A percentile compares a stretch with the other conserved stretches of the same genome.
These are phyloP conservation scores for Actinemys pallida DNA, from an alignment of 2,113 vertebrate genomes.

Conservation along the genomic window DNA sequence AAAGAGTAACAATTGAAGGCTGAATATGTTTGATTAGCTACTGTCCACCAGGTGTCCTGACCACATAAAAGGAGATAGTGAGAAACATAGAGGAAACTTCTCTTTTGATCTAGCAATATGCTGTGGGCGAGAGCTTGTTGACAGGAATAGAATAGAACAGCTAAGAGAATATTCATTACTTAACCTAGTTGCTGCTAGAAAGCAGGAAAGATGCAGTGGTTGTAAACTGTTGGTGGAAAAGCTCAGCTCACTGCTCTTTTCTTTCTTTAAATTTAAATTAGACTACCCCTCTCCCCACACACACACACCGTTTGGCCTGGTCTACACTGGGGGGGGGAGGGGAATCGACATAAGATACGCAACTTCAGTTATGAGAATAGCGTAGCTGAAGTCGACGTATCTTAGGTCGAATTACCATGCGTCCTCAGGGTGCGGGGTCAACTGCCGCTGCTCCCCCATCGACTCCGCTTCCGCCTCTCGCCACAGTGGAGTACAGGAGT, in stretches of 20 bases:
- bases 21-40: background rate
- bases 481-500: no score
- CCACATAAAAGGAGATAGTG: background rate
- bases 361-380: no score
- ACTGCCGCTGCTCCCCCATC: no score
- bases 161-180: background rate
- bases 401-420: no score
- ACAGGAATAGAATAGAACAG: background rate
- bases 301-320: no score
- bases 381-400: no score
- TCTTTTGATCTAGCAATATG: background rate
- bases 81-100: background rate
- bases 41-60: background rate
- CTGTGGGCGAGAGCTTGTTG: background rate
- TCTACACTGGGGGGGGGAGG: no score
- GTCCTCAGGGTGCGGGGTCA: no score
- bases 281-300: background rate
- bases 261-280: background rate
- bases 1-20: fast-evolving
- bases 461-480: no score
- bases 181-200: background rate
- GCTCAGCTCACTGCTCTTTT: background rate
- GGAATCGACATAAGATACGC: no score
- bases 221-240: background rate
- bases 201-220: background rate